Conservation (phyloP, 2,888 invertebrate species). For the Aricia artaxerxes region DNA sequence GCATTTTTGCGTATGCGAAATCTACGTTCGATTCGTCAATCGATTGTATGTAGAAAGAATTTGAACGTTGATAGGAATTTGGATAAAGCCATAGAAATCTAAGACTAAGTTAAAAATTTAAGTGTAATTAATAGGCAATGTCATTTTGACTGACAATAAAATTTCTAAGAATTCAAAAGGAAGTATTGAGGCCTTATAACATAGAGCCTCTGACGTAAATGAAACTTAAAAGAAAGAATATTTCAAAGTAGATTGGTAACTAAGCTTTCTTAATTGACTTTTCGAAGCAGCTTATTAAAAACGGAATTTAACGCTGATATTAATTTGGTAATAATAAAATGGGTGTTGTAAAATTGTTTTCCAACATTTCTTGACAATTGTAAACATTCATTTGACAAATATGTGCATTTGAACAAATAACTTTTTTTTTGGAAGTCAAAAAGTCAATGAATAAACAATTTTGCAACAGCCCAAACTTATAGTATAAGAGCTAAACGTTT, state of each 20-base stretch:
- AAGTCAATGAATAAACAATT: background rate
- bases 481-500: background rate
- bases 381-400: background rate
- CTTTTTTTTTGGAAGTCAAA: background rate
- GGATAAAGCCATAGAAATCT: background rate
- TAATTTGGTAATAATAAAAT: background rate
- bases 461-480: background rate
- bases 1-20: background rate
- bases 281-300: slow-evolving; percentile 7
- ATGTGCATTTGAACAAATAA: background rate
- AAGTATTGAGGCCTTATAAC: background rate
- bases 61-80: too few species aligned
- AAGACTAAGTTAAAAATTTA: background rate
- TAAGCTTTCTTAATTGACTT: background rate
- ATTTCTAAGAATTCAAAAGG: background rate
- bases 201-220: background rate
- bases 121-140: background rate
- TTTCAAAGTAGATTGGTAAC: background rate
- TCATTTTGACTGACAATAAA: background rate
- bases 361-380: too few species aligned
- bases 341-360: background rate
- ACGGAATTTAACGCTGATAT: background rate
- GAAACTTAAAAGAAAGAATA: background rate
- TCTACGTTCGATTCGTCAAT: background rate
- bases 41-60: background rate